phyloP scores from a whole-genome alignment of 1,140 invertebrate genomes.

The Drosophila nannoptera region DNA sequence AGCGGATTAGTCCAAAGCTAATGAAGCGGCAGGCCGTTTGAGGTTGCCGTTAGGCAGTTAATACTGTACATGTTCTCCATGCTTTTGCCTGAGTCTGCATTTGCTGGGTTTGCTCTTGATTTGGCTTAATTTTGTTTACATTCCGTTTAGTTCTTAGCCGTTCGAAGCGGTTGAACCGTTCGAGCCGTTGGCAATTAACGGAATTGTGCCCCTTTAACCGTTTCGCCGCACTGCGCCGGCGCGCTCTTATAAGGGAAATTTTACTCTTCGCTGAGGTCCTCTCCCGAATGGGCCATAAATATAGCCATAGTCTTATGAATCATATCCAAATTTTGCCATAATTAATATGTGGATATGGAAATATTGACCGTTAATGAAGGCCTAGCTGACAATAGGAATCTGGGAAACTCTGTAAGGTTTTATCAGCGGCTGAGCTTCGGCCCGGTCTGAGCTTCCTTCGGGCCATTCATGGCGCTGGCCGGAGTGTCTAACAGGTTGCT shows the following conservation, averaged over 20 bases:
- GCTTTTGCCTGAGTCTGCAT: background rate
- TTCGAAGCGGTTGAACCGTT: conserved; percentile 41
- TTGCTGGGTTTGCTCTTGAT: background rate
- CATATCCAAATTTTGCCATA: background rate
- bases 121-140: conserved; percentile 50
- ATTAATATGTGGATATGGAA: background rate
- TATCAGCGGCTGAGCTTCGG: background rate
- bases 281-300: background rate
- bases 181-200: conserved; percentile 37
- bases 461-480: background rate
- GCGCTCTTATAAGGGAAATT: conserved; percentile 47
- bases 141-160: conserved; percentile 56
- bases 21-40: background rate
- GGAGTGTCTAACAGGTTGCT: conserved; percentile 58
- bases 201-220: conserved; percentile 46
- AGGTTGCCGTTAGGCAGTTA: background rate
- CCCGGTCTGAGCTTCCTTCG: background rate
- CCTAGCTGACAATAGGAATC: too few species aligned
- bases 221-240: conserved; percentile 24
- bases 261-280: conserved; percentile 39
- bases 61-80: too few species aligned
- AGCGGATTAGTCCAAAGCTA: background rate
- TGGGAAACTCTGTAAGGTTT: too few species aligned
- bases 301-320: background rate
- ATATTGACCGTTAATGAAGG: too few species aligned